These are phyloP conservation scores for Scaptodrosophila lebanonensis DNA, from an alignment of 1,140 invertebrate species.

Conservation along the genomic window DNA sequence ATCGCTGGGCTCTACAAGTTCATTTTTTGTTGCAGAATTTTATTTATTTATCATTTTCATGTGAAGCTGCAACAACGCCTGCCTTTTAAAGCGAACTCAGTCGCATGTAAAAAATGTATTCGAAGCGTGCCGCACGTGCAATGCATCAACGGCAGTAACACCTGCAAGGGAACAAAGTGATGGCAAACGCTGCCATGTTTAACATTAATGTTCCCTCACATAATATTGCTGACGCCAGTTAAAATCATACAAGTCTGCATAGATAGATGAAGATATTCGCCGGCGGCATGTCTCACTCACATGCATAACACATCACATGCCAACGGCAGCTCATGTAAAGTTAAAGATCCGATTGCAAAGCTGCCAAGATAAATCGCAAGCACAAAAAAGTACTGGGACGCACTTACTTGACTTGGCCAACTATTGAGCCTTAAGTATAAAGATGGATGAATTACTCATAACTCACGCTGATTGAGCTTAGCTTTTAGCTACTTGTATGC, in stretches of 20 bases:
- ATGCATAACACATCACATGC: no score
- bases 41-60: slow-evolving; percentile 9
- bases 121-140: not conserved
- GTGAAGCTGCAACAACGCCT: slow-evolving; percentile 15
- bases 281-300: slow-evolving; percentile 2
- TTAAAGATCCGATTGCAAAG: slow-evolving; percentile 15
- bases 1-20: slow-evolving; percentile 10
- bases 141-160: not conserved
- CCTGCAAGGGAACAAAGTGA: slow-evolving; percentile 11
- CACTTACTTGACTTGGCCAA: no score
- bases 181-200: not conserved
- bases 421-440: no score
- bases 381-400: slow-evolving; percentile 16
- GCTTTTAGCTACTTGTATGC: no score
- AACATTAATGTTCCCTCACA: not conserved
- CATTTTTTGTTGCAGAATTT: slow-evolving; percentile 54
- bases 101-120: slow-evolving; percentile 15
- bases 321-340: no score
- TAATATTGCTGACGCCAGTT: no score
- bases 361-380: slow-evolving; percentile 17
- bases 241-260: no score
- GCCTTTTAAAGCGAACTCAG: slow-evolving; percentile 21
- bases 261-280: no score
- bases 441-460: no score
- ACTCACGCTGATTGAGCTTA: no score